A percentile compares a stretch with the other conserved stretches of the same genome.
Conservation (phyloP, 2,888 invertebrate genomes). For the Tetramorium bicarinatum region DNA sequence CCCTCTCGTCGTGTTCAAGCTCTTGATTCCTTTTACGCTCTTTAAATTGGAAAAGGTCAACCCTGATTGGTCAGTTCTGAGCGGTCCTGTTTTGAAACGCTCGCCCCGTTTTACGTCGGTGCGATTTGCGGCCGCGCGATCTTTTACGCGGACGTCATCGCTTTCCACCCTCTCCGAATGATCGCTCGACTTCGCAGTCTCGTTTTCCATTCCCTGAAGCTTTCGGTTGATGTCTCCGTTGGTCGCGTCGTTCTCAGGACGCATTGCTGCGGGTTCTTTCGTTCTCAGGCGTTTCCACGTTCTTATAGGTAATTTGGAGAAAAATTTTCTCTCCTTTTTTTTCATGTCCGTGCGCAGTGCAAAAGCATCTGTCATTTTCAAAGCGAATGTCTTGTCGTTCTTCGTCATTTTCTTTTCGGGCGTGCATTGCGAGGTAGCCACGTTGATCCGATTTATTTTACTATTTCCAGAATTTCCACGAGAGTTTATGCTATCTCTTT, state of each 20-base stretch:
- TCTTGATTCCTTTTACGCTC: not conserved
- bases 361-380: not conserved
- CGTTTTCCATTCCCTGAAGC: not conserved
- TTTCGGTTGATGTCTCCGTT: not conserved
- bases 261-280: slow-evolving; percentile 9
- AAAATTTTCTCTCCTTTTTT: not conserved
- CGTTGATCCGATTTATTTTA: not conserved
- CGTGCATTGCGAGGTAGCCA: not conserved
- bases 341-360: not conserved
- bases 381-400: not conserved
- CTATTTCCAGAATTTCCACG: not conserved
- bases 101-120: not conserved
- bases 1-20: not conserved
- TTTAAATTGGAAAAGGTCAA: not conserved
- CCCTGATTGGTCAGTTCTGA: not conserved
- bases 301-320: slow-evolving; percentile 49
- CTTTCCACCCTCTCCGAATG: not conserved
- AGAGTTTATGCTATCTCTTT: not conserved
- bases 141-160: not conserved
- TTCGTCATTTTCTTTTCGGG: not conserved
- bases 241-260: not conserved
- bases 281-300: slow-evolving; percentile 35
- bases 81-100: not conserved
- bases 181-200: not conserved
- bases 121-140: not conserved